phyloP scores from a whole-genome alignment of 2,797 vertebrate species.

The Nyctibius grandis region DNA sequence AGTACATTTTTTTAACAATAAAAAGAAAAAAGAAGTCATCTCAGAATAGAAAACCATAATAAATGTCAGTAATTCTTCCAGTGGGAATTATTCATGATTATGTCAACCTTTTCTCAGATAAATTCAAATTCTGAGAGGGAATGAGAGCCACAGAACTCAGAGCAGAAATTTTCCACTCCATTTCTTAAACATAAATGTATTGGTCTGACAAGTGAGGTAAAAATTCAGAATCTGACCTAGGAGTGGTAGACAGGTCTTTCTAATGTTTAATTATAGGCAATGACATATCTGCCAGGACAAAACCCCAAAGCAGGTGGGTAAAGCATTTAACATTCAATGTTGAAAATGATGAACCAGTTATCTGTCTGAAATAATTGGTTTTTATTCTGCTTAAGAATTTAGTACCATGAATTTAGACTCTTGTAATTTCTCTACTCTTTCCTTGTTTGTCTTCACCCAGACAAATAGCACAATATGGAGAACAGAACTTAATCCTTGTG shows the following conservation, averaged over 20 bases:
- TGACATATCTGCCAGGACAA: neutral
- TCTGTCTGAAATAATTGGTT: neutral
- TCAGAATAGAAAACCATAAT: constrained; percentile 31
- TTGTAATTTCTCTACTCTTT: neutral
- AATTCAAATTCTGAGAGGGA: neutral
- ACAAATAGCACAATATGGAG: neutral
- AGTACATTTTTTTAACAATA: neutral
- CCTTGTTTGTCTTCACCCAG: neutral
- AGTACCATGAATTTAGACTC: neutral
- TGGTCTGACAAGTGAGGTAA: neutral
- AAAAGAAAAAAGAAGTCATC: neutral
- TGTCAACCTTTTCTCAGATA: constrained; percentile 31
- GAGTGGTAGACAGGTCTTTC: neutral
- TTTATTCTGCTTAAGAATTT: neutral
- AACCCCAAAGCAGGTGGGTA: neutral
- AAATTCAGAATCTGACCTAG: neutral
- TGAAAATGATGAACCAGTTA: neutral
- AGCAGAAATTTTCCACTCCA: neutral
- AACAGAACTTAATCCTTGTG: neutral
- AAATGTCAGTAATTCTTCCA: neutral
- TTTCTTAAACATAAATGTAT: neutral
- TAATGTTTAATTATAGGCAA: neutral
- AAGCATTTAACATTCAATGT: neutral
- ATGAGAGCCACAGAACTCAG: neutral
- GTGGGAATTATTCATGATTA: constrained; percentile 35